phyloP scores from a whole-genome alignment of 2,797 vertebrate species.

The Eulemur coronatus region DNA sequence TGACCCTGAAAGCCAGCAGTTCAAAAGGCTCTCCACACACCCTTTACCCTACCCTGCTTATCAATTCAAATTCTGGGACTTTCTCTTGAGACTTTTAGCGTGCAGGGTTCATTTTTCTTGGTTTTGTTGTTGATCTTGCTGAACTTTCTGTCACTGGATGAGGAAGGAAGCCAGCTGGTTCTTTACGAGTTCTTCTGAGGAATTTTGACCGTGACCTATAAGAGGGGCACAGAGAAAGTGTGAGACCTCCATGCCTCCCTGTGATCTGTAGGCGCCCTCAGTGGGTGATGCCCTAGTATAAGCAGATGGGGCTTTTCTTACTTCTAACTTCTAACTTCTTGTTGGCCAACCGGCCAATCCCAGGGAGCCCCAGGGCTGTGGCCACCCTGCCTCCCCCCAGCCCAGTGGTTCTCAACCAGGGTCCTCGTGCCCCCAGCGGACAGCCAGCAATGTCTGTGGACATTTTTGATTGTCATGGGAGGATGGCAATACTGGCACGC shows the following conservation, averaged over 20 bases:
- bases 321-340: not conserved
- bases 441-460: not conserved
- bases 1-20: not conserved
- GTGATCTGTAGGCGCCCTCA: accelerated
- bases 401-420: not conserved
- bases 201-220: slow-evolving; percentile 93
- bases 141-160: not conserved
- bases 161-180: not conserved
- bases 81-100: not conserved
- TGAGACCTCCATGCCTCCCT: not conserved
- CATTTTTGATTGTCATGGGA: not conserved
- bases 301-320: not conserved
- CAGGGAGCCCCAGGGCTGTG: not conserved
- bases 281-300: accelerated
- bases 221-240: not conserved
- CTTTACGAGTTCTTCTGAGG: slow-evolving; percentile 95
- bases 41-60: not conserved
- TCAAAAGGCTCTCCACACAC: not conserved
- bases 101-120: not conserved
- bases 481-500: not conserved
- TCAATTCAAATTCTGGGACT: not conserved
- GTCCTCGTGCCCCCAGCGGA: not conserved
- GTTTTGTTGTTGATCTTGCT: not conserved
- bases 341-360: not conserved
- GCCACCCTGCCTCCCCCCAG: not conserved